These are phyloP conservation scores for Pseudopleuronectes americanus DNA, from an alignment of 2,797 vertebrate genomes.

Conservation along the genomic window DNA sequence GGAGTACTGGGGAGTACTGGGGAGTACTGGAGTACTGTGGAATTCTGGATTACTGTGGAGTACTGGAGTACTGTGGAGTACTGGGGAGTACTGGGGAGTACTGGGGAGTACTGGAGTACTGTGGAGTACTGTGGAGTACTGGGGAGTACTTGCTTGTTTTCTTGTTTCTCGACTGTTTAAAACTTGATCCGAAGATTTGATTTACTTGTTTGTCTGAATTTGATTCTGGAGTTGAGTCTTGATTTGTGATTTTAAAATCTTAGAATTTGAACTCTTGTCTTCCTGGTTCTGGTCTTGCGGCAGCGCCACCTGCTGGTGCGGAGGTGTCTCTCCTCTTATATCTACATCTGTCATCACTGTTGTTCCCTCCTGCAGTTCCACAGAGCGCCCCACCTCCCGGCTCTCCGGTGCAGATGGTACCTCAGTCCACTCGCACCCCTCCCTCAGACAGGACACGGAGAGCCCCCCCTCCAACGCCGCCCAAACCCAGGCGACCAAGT, in stretches of 20 bases:
- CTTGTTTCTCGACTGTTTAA: too few relatives aligned
- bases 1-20: too few relatives aligned
- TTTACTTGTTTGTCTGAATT: too few relatives aligned
- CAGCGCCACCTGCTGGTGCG: neutral
- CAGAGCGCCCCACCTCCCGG: constrained; percentile 70
- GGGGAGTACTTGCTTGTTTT: too few relatives aligned
- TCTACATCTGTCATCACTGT: constrained; percentile 68
- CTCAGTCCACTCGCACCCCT: constrained; percentile 83
- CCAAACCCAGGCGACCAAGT: constrained; percentile 91
- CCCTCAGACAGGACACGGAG: constrained; percentile 85
- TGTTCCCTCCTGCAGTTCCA: constrained; percentile 78
- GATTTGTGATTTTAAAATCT: neutral
- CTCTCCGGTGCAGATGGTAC: constrained; percentile 84
- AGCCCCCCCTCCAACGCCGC: constrained; percentile 85
- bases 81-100: too few relatives aligned
- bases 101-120: too few relatives aligned
- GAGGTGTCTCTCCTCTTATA: constrained; percentile 38
- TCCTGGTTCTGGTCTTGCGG: neutral
- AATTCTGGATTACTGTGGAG: too few relatives aligned
- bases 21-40: too few relatives aligned
- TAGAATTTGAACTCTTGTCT: neutral
- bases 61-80: too few relatives aligned
- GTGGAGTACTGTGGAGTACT: neutral
- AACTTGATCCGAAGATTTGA: too few relatives aligned
- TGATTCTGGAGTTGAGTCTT: neutral